Evolutionary conservation across 2,113 vertebrate genomes (phyloP), one percentile per base, ranked within the genome.

Genomic region (Danio rerio): DNA sequence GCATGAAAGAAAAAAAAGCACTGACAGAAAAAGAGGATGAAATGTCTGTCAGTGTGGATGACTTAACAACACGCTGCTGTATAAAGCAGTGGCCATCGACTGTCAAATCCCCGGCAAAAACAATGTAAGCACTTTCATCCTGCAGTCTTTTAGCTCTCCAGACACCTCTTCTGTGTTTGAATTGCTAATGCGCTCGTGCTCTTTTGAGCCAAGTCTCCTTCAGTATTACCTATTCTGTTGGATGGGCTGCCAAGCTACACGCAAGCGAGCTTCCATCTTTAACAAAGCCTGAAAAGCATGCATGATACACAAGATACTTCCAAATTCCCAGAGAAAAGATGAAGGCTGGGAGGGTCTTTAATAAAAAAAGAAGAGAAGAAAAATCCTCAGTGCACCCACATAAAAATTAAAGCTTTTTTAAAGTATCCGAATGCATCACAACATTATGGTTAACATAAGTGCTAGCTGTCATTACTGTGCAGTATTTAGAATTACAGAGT

Each of bases 141-240:
- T 89, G 58, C 45, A 77, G 74, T 62, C 58, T 61, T 66, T 66
- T 43, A 86, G 83, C 82, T 82, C 89, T 85, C 87, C 84, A 80
- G 88, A 85, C 91, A 91, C 89, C 87, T 89, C 82, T 86, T 86
- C 88, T 83, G 61, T 88, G 90, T 93, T 93, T 92, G 92, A 93
- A 91, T 92, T 93, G 92, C 91, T 93, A 92, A 94, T 93, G 81
- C 90, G 84, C 88, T 80, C 80, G 92, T 91, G 91, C 91, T 91
- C 70, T 18, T 78, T 84, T 80, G 83, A 86, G 90, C 86, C 78
- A 83, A 82, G 74, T 87, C 89, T 91, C 90, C 83, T 88, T 81
- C 83, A 78, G 87, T 90, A 93, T 94, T 89, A 92, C 87, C 86
- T 90, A 93, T 93, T 93, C 92, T 88, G 92, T 94, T 92, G 90